These are phyloP conservation scores for Megaleporinus macrocephalus DNA, from an alignment of 2,113 vertebrate genomes.

Conservation along the genomic window DNA sequence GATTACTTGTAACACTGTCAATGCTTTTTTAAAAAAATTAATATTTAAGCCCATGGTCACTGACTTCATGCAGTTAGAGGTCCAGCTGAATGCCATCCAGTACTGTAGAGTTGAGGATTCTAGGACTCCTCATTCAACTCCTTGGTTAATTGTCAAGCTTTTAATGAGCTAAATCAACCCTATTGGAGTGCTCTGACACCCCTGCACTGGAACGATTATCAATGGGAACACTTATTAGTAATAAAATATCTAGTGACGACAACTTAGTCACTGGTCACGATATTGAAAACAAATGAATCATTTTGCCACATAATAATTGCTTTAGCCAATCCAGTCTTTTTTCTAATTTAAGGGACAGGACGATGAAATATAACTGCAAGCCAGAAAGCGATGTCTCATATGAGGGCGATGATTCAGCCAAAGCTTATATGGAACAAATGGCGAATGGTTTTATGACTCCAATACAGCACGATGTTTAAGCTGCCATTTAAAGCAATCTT, in stretches of 20 bases:
- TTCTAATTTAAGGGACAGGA: conserved; percentile 47
- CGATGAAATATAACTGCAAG: conserved; percentile 58
- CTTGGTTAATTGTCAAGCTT: not conserved
- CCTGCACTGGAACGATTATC: not conserved
- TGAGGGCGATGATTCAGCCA: conserved; percentile 62
- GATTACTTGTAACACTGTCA: not conserved
- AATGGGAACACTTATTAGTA: not conserved
- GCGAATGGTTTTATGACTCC: conserved; percentile 19
- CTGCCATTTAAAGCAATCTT: not conserved
- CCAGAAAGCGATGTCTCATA: conserved; percentile 54
- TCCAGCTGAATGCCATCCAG: not conserved
- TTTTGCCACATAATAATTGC: conserved; percentile 4
- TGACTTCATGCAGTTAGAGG: too few relatives aligned
- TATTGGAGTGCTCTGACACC: not conserved
- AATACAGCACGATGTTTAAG: not conserved
- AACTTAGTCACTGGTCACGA: conserved; percentile 9
- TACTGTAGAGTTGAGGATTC: not conserved
- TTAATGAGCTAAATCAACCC: not conserved
- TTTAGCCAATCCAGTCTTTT: not conserved
- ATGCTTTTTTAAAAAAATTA: not conserved
- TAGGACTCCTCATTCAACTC: not conserved
- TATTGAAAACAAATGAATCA: conserved; percentile 22
- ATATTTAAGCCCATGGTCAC: too few relatives aligned
- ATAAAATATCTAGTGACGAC: not conserved
- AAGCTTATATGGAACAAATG: conserved; percentile 39